Base-by-base conservation (phyloP, 2,797 vertebrate species). In the Acanthopagrus latus region DNA sequence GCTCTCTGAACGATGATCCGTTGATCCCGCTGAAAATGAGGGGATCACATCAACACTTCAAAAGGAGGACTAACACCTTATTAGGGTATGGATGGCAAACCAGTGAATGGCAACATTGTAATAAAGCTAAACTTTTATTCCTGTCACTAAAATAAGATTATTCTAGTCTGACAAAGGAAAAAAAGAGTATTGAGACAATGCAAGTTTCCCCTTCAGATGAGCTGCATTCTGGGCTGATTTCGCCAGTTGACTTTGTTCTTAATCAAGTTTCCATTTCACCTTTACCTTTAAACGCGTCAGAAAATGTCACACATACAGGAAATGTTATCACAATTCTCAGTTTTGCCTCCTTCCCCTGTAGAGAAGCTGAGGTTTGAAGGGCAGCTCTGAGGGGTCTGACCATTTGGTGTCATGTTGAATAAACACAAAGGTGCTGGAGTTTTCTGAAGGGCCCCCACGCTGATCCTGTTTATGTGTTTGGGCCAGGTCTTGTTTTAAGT, bases 401-500 rank as follows among this genome's bases (percentile, higher is more conserved):
- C 95, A 95, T 96, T 96, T 96, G 95, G 91, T 75, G 75, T 64
- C 80, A 89, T 67, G 88, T 81, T 93, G 93, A 95, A 94, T 94
- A 95, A 95, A 95, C 94, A 94, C 90, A 88, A 91, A 94, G 92
- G 92, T 91, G 93, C 86, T 92, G 90, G 62, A 58, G 78, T 78
- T 91, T 88, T 87, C 74, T 80, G 64, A 71, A 87, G 84, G 82
- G 65, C 52, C 88, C 91, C 93, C 93, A 90, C 58, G 86, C 91
- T 91, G 93, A 90, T 90, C 90, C 86, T 89, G 89, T 94, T 95
- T 93, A 85, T 92, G 82, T 93, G 94, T 88, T 91, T 88, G 80
- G 83, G 89, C 87, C 80, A 4, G 82, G 85, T 90, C 94, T 92
- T 93, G 93, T 94, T 94, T 95, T 89, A 80, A 88, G 89, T 92